Base-by-base conservation (phyloP, 2,797 vertebrate species). In the Pteronotus mesoamericanus region DNA sequence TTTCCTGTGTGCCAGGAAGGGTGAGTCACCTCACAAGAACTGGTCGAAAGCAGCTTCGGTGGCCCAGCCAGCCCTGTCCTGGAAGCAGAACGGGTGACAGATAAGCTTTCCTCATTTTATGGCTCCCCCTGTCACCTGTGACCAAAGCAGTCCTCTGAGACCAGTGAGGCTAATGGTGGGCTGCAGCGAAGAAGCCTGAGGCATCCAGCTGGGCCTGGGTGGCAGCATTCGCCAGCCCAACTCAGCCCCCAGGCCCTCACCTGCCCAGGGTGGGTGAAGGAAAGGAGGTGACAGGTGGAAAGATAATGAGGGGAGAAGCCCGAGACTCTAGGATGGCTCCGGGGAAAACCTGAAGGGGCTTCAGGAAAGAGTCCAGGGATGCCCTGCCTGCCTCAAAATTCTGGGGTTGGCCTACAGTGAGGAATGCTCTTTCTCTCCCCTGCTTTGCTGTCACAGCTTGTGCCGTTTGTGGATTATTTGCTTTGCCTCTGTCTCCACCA, bases 1-100 rank as follows among this genome's bases (percentile, higher is more conserved):
- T 74, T 97, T 96, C 96, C 95, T 78, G 88, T 86, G 48, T 68
- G 88, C 77, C 94, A 75, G 95, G 92, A 94, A 94, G 95, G 75
- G 79, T 29, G 89, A 96, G 87, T 59, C 46, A 16, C 42, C 66
- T 59, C 44, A 61, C 61, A 32, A 32, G 57, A 42, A 5, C 7
- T 0, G 32, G 46, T 24, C 2, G 32, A 22, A n/a, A n/a, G 78
- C 66, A 66, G 46, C 29, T 15, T 0, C 15, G 1, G 1, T 14
- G 51, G 57, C 46, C 80, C 26, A 3, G 32, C 26, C 34, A 21
- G 57, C 39, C 64, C 75, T 68, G 69, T 53, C 42, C 74, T 29
- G 10, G 51, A 44, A 83, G 6, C 64, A 37, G 22, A 69, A 32
- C 32, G 26, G 32, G 32, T 14, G n/a, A 46, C n/a, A 37, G 59